A percentile compares a stretch with the other conserved stretches of the same genome.
These are phyloP conservation scores for Urocitellus parryii DNA, from an alignment of 2,113 vertebrate species.

Conservation along the genomic window DNA sequence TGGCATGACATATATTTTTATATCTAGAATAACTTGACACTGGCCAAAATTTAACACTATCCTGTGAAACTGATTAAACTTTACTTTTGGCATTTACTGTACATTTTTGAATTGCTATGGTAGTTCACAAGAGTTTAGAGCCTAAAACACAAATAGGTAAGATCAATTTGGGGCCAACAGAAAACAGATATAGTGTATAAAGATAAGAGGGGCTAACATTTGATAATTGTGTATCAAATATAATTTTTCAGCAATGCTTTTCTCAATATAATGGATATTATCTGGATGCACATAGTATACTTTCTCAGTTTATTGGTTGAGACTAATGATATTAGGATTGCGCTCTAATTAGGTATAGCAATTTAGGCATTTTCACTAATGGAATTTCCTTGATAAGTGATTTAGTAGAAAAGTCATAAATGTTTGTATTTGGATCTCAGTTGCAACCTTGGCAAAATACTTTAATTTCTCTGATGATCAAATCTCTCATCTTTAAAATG, in stretches of 20 bases:
- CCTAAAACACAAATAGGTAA: background rate
- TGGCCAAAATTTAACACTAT: background rate
- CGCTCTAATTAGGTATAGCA: background rate
- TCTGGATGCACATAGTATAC: background rate
- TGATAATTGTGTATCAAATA: background rate
- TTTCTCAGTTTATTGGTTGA: background rate
- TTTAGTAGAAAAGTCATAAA: constrained; percentile 22
- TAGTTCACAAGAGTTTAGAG: background rate
- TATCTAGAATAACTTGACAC: background rate
- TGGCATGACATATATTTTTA: background rate
- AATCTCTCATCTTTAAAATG: constrained; percentile 32
- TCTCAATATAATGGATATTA: background rate
- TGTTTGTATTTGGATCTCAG: constrained; percentile 17
- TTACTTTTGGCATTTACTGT: background rate
- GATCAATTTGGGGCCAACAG: background rate
- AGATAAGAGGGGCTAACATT: background rate
- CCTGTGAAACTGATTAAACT: background rate
- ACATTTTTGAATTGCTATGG: background rate
- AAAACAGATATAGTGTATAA: constrained; percentile 6
- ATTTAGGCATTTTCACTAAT: background rate
- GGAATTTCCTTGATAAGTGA: background rate
- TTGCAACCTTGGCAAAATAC: constrained; percentile 28
- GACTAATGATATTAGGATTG: background rate
- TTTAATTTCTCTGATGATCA: constrained; percentile 8
- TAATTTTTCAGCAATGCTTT: background rate